Evolutionary conservation across 1,140 invertebrate species (phyloP), one percentile per base, ranked within the genome.

Genomic region (Cydia strobilella): DNA sequence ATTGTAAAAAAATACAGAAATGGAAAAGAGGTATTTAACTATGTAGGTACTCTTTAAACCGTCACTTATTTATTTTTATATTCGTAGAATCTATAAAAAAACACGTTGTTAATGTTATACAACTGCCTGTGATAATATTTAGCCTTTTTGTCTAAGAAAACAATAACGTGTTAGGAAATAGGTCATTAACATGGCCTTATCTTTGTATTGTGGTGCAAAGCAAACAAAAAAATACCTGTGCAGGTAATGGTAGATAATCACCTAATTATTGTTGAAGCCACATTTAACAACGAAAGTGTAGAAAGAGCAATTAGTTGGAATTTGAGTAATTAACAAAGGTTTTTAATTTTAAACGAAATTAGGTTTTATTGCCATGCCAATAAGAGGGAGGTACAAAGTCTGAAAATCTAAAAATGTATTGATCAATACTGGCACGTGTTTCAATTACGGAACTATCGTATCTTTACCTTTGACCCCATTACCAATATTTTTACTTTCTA

Each of bases 211-310:
- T 35, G 65, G 65, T 69, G 65, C 65, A 31, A 66, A 35, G 31
- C 13, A 66, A 66, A 69, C 65, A 69, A 69, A 69, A 69, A 18
- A 35, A 18, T 69, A 69, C n/a, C 65, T 39, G 27, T 39, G 65
- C 15, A 69, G 65, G 31, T 69, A 69, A 69, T 39, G 65, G 65
- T 39, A 66, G 63, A 66, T 66, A 69, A 69, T 69, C 31, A 69
- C 35, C 35, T 18, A 69, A 69, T 69, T 69, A 69, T 69, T 69
- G 65, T 18, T 20, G 13, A 35, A 31, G 42, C 65, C 65, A 42
- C 65, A 35, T 35, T 69, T 69, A 39, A 69, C 25, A 69, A 69
- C 20, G 31, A 31, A 69, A 13, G 54, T 15, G 27, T 39, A 69
- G 31, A 69, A 39, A 69, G 65, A 35, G n/a, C 27, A 42, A 69